phyloP scores from a whole-genome alignment of 2,888 invertebrate genomes.

The Sussaba pulchella region DNA sequence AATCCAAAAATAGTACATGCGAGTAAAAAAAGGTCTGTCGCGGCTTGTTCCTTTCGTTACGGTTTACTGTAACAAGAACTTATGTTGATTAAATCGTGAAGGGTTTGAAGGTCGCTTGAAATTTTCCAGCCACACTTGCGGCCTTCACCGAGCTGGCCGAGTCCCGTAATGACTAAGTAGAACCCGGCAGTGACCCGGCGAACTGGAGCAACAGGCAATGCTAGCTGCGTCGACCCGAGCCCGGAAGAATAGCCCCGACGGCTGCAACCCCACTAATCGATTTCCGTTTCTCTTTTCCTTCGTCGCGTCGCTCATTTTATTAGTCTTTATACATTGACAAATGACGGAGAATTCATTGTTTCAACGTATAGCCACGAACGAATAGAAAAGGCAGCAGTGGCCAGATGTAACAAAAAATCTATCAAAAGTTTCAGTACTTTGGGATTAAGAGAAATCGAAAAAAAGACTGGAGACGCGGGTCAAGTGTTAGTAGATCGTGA shows the following conservation, averaged over 20 bases:
- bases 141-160: conserved; percentile 20
- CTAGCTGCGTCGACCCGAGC: conserved; percentile 17
- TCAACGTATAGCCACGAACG: not conserved
- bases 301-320: not conserved
- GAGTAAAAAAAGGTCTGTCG: too few species aligned
- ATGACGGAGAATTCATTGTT: not conserved
- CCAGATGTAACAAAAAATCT: conserved; percentile 3
- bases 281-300: not conserved
- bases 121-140: not conserved
- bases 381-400: not conserved
- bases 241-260: conserved; percentile 46
- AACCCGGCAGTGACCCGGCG: conserved; percentile 58
- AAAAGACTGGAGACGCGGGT: not conserved
- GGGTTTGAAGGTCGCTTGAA: not conserved
- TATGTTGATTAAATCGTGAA: not conserved
- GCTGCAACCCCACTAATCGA: conserved; percentile 34
- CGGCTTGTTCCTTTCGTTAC: too few species aligned
- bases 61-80: too few species aligned
- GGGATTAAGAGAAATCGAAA: not conserved
- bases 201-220: conserved; percentile 71
- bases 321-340: not conserved
- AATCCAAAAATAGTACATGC: too few species aligned
- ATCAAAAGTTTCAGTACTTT: not conserved
- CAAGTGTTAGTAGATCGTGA: conserved; percentile 1
- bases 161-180: conserved; percentile 44